A percentile compares a stretch with the other conserved stretches of the same genome.
phyloP scores from a whole-genome alignment of 2,888 invertebrate species.

The Leucoptera coffeella region DNA sequence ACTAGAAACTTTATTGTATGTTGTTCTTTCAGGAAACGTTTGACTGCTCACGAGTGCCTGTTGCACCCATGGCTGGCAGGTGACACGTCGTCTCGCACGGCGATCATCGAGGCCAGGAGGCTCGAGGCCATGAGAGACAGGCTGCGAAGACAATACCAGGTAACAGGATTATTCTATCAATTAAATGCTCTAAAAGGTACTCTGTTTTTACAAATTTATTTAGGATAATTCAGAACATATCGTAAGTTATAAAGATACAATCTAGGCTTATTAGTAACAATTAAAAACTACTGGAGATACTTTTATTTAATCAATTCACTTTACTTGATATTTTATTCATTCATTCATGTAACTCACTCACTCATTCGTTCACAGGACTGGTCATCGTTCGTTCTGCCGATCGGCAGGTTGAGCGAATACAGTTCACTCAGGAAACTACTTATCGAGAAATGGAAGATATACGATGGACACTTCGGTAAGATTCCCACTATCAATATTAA shows the following conservation, averaged over 20 bases:
- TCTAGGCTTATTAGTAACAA: no score
- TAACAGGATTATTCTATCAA: no score
- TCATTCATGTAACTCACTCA: not conserved
- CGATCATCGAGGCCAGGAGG: constrained; percentile 74
- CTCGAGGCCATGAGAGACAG: constrained; percentile 85
- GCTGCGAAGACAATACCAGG: constrained; percentile 46
- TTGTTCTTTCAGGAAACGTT: constrained; percentile 72
- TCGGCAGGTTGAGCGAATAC: constrained; percentile 96
- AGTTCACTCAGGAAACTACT: constrained; percentile 92
- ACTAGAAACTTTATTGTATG: no score
- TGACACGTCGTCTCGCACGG: constrained; percentile 69
- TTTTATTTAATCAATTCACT: no score
- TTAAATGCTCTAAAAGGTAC: no score
- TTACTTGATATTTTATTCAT: no score
- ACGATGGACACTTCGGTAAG: constrained; percentile 91
- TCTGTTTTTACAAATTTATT: no score
- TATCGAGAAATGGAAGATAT: constrained; percentile 93
- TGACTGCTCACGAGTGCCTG: constrained; percentile 97
- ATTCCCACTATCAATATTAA: no score
- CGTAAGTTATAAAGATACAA: no score
- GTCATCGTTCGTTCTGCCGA: constrained; percentile 79
- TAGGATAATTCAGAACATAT: no score
- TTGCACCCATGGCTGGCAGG: constrained; percentile 93
- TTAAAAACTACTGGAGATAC: no score
- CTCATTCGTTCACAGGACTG: constrained; percentile 20